Evolutionary conservation across 2,797 vertebrate species (phyloP).

Genomic region (Neosalanx taihuensis): DNA sequence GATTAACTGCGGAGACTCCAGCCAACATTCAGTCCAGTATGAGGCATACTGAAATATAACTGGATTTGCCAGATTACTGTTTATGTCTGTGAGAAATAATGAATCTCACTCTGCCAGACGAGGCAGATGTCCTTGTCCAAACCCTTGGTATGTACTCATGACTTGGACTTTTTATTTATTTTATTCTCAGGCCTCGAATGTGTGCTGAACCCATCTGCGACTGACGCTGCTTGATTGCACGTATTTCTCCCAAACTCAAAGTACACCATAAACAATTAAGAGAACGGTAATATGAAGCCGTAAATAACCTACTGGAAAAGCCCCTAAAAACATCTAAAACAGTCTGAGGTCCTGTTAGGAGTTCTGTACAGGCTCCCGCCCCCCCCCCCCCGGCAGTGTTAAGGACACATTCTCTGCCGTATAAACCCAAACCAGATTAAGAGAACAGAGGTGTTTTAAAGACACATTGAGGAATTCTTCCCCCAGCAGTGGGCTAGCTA

Average conservation of each 20-base stretch:
- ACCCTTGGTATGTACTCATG: not conserved
- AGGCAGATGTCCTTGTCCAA: conserved; percentile 3
- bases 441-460: not conserved
- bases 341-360: conserved; percentile 10
- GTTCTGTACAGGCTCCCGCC: not conserved
- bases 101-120: conserved; percentile 18
- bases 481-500: not conserved
- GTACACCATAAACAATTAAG: conserved; percentile 39
- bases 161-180: not conserved
- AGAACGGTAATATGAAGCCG: conserved; percentile 26
- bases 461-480: not conserved
- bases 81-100: conserved; percentile 27
- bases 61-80: conserved; percentile 17
- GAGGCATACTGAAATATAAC: conserved; percentile 10
- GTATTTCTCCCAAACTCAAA: conserved; percentile 19
- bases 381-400: not conserved
- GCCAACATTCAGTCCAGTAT: conserved; percentile 14
- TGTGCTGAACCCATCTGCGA: conserved; percentile 10
- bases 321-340: conserved; percentile 44
- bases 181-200: not conserved
- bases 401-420: not conserved
- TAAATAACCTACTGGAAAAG: conserved; percentile 41
- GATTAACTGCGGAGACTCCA: conserved; percentile 18
- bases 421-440: not conserved
- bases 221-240: conserved; percentile 12